These are phyloP conservation scores for Julus scanicus DNA, from an alignment of 2,888 invertebrate genomes.

Conservation along the genomic window DNA sequence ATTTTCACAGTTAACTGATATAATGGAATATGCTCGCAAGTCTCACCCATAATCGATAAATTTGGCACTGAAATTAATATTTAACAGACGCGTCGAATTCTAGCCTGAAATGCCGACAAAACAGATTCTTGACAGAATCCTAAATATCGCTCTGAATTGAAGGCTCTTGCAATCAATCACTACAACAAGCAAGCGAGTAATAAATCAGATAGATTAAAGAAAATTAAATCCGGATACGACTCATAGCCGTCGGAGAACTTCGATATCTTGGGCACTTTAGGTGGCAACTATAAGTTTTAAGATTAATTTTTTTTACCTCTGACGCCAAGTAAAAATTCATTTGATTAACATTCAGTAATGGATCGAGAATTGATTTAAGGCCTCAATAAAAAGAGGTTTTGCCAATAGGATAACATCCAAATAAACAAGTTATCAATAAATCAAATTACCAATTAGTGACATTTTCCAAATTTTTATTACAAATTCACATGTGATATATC, in stretches of 20 bases:
- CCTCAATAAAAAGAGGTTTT: too few relatives aligned
- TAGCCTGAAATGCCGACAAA: not conserved
- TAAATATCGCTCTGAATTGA: constrained; percentile 21
- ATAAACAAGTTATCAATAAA: too few relatives aligned
- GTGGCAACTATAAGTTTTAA: too few relatives aligned
- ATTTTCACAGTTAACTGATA: not conserved
- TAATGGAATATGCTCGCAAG: not conserved
- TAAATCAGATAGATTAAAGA: constrained; percentile 24
- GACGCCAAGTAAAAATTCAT: too few relatives aligned
- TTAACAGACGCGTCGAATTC: not conserved
- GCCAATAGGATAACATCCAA: too few relatives aligned
- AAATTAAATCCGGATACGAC: not conserved
- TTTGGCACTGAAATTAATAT: constrained; percentile 27
- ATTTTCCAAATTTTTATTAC: too few relatives aligned
- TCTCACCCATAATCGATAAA: not conserved
- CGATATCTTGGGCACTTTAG: too few relatives aligned
- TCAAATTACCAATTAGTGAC: too few relatives aligned
- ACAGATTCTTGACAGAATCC: constrained; percentile 38
- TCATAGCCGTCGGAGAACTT: not conserved
- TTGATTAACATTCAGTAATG: too few relatives aligned
- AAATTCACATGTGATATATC: too few relatives aligned
- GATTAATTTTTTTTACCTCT: too few relatives aligned
- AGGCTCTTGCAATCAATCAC: not conserved
- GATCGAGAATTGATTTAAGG: too few relatives aligned
- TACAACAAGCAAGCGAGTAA: not conserved